Evolutionary conservation across 2,113 vertebrate genomes (phyloP).

Genomic region (Hylia prasina): DNA sequence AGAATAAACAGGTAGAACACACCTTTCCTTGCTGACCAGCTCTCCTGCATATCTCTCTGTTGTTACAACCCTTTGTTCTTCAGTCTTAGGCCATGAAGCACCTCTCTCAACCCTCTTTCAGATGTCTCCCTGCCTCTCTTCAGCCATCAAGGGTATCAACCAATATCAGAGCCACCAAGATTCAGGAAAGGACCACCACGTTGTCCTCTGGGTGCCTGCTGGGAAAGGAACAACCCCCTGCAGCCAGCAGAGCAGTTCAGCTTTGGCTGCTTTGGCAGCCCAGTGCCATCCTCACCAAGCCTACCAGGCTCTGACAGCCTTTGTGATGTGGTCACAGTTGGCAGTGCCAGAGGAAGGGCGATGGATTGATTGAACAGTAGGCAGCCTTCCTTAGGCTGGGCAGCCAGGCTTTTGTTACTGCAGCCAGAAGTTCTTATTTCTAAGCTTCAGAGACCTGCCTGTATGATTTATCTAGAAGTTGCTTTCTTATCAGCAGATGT

Average conservation of each 20-base stretch:
- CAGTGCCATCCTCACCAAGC: not conserved
- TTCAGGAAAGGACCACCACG: accelerated
- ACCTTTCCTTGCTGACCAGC: not conserved
- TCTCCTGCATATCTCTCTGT: not conserved
- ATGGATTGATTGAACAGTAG: not conserved
- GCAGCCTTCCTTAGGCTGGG: not conserved
- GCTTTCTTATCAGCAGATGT: conserved; percentile 50
- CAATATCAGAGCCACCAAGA: not conserved
- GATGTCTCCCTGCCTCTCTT: not conserved
- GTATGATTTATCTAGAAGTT: conserved; percentile 32
- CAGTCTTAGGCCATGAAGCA: not conserved
- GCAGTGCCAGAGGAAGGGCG: not conserved
- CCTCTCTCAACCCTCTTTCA: not conserved
- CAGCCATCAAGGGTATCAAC: not conserved
- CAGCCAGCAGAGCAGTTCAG: not conserved
- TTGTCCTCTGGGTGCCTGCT: not conserved
- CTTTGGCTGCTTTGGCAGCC: not conserved
- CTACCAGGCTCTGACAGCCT: not conserved
- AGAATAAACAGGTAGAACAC: not conserved
- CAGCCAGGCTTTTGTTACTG: conserved; percentile 1
- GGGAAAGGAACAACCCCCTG: accelerated
- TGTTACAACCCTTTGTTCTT: not conserved
- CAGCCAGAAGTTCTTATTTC: conserved; percentile 12
- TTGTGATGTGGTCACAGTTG: accelerated
- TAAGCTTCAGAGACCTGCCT: conserved; percentile 21